Percentiles rank a stretch among this genome's conserved stretches.
Evolutionary conservation across 2,113 vertebrate genomes (phyloP).

Genomic region (Riparia riparia): DNA sequence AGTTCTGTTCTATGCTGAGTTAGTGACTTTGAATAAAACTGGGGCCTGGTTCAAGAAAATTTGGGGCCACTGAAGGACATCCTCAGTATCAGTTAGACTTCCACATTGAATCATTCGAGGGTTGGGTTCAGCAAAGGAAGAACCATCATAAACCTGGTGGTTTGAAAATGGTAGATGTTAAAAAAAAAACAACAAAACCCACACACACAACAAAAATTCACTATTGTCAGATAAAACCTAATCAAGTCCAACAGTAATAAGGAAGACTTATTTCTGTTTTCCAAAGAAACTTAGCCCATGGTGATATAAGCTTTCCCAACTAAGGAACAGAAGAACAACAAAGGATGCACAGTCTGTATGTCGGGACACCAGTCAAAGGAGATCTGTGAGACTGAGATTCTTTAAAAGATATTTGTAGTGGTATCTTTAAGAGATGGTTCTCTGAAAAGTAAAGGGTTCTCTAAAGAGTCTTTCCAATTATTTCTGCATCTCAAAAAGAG

Average conservation of each 20-base stretch:
- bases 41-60: not conserved
- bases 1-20: not conserved
- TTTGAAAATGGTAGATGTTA: not conserved
- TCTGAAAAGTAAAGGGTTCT: not conserved
- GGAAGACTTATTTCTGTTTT: not conserved
- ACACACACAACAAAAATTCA: not conserved
- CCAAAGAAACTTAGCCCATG: not conserved
- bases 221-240: not conserved
- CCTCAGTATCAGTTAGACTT: not conserved
- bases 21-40: not conserved
- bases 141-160: not conserved
- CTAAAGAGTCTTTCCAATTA: constrained; percentile 1
- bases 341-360: not conserved
- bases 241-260: not conserved
- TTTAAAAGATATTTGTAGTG: not conserved
- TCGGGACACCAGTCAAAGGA: not conserved
- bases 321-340: not conserved
- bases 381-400: not conserved
- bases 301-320: not conserved
- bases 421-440: not conserved
- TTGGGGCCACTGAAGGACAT: not conserved
- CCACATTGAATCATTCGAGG: not conserved
- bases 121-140: not conserved
- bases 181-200: not conserved
- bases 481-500: not conserved